These are phyloP conservation scores for Campoletis sonorensis DNA, from an alignment of 1,140 invertebrate species.

Conservation along the genomic window DNA sequence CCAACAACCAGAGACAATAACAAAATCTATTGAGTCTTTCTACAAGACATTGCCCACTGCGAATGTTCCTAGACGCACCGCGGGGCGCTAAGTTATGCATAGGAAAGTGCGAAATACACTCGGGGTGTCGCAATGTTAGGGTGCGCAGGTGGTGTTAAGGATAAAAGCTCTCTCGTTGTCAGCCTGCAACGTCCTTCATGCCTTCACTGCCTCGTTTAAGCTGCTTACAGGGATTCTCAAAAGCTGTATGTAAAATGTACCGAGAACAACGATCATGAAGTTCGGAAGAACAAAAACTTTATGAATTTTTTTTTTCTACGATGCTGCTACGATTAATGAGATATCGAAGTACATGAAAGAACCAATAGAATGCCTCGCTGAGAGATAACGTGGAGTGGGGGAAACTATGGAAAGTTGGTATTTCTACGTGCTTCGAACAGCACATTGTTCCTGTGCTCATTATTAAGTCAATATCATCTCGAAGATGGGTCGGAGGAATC, in stretches of 20 bases:
- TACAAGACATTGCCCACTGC: background rate
- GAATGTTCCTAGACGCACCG: conserved; percentile 28
- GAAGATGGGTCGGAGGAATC: too few species aligned
- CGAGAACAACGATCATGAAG: too few species aligned
- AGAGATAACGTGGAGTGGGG: too few species aligned
- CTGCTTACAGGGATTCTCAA: background rate
- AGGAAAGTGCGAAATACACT: conserved; percentile 53
- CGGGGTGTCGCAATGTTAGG: conserved; percentile 45
- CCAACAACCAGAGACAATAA: background rate
- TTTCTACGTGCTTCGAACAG: too few species aligned
- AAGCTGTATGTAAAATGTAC: background rate
- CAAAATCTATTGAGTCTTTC: conserved; percentile 9
- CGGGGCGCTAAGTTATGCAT: conserved; percentile 47
- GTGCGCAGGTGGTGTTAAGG: conserved; percentile 41
- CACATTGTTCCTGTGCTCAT: too few species aligned
- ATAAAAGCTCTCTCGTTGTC: conserved; percentile 25
- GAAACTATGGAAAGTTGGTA: too few species aligned
- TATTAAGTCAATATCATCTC: too few species aligned
- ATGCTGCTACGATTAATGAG: too few species aligned
- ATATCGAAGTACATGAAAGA: too few species aligned
- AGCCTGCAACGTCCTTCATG: background rate
- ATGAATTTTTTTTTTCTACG: too few species aligned
- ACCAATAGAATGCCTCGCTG: too few species aligned
- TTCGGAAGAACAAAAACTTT: too few species aligned
- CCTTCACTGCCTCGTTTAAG: background rate